Evolutionary conservation across 2,113 vertebrate genomes (phyloP), one percentile per base, ranked within the genome.

Genomic region (Oophaga pumilio): DNA sequence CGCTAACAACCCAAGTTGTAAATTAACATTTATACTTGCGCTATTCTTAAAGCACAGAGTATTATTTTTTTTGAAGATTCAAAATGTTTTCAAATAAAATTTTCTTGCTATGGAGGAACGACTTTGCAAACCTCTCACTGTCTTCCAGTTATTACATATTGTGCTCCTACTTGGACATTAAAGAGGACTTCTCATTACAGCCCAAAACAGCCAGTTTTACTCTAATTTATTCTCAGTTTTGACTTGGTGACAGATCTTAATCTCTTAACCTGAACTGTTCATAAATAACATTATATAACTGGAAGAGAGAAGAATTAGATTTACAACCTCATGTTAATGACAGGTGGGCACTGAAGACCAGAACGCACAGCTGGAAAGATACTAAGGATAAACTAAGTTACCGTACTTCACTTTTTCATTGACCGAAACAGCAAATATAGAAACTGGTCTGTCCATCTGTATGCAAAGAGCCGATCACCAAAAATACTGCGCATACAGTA

Each of bases 251-350:
- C 33, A 33, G 4, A 4, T 33, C 33, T 33, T 33, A 33, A 33
- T 33, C 33, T 33, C 33, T 33, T 33, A 33, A 33, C 49, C n/a
- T 77, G 74, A 53, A 22, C n/a, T 14, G 17, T 22, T 53, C 74
- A 53, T 53, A 24, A 22, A n/a, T 20, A 76, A 50, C 17, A 53
- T 77, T 53, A 77, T 77, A 53, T 77, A 76, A 77, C 74, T n/a
- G 3, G 49, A n/a, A 26, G 20, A 53, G 24, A 77, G 74, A 52
- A 11, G 49, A 20, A 2, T 66, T 66, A 66, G 62, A 66, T 77
- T 53, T 53, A 53, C 20, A 53, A 12, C 10, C n/a, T 68, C n/a
- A 53, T 50, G 13, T 77, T 20, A 77, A 6, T 53, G 74, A 53
- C 74, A 77, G 50, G 8, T 77, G 74, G 49, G 14, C 74, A 53